Conservation (phyloP, 2,113 vertebrate genomes). For the Peromyscus polionotus region DNA sequence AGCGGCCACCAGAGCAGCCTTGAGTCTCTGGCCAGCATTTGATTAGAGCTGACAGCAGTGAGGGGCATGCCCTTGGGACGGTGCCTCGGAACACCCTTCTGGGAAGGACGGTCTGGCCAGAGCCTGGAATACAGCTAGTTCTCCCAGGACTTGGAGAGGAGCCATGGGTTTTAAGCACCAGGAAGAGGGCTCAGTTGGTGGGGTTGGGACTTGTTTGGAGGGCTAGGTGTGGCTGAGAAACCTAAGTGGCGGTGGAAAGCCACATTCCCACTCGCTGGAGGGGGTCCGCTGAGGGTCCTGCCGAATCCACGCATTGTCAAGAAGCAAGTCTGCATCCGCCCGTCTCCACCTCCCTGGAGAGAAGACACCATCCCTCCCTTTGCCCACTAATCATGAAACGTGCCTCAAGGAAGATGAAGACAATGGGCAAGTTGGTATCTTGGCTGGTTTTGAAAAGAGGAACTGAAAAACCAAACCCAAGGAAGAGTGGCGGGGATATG, state of each 20-base stretch:
- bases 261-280: accelerated
- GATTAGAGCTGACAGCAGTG: background rate
- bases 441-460: background rate
- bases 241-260: background rate
- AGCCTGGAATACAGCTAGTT: background rate
- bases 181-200: background rate
- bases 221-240: background rate
- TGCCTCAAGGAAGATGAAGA: background rate
- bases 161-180: background rate
- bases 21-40: background rate
- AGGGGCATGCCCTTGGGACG: background rate
- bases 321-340: background rate
- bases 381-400: background rate
- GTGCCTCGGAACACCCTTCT: background rate
- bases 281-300: background rate
- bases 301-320: background rate
- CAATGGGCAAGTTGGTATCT: background rate
- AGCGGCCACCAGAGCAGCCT: accelerated
- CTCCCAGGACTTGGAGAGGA: background rate
- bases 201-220: background rate
- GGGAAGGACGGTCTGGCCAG: background rate
- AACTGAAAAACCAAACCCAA: background rate
- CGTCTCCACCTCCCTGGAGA: background rate
- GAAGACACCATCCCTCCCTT: background rate
- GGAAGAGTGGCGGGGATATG: background rate